These are phyloP conservation scores for Cerastis leucographa DNA, from an alignment of 2,888 invertebrate genomes.

Conservation along the genomic window DNA sequence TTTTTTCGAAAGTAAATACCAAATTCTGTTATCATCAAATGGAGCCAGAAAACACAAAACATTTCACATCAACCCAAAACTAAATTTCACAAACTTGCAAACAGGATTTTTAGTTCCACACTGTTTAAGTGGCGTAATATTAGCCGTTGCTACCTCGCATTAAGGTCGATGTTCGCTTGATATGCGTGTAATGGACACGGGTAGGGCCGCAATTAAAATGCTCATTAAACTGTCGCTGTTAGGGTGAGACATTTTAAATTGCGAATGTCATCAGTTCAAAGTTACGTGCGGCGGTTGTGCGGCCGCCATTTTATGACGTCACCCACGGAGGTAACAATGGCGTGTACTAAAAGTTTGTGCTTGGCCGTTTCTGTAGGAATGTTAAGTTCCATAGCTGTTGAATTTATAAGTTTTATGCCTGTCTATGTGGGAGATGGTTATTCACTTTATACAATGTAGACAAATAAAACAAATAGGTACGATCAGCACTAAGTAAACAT, in stretches of 20 bases:
- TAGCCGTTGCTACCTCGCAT: slow-evolving; percentile 51
- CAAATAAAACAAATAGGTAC: slow-evolving; percentile 15
- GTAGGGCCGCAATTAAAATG: slow-evolving; percentile 79
- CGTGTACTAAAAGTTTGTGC: slow-evolving; percentile 17
- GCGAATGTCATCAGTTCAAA: slow-evolving; percentile 73
- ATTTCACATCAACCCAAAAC: slow-evolving; percentile 38
- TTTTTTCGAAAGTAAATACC: slow-evolving; percentile 18
- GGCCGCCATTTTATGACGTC: slow-evolving; percentile 62
- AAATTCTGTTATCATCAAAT: slow-evolving; percentile 28
- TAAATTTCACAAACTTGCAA: slow-evolving; percentile 48
- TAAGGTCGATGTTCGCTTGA: slow-evolving; percentile 67
- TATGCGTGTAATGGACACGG: slow-evolving; percentile 70
- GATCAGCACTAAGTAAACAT: neutral
- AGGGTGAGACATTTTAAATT: slow-evolving; percentile 71
- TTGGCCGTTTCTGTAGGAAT: slow-evolving; percentile 16
- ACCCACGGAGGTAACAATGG: slow-evolving; percentile 39
- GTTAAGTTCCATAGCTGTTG: slow-evolving; percentile 23
- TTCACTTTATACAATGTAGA: slow-evolving; percentile 4
- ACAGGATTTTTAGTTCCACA: slow-evolving; percentile 52
- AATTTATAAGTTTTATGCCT: slow-evolving; percentile 20
- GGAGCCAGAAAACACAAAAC: slow-evolving; percentile 34
- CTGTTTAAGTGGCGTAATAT: slow-evolving; percentile 44
- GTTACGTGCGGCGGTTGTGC: slow-evolving; percentile 66
- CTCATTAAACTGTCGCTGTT: slow-evolving; percentile 74
- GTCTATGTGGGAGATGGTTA: too few species aligned